Percentiles rank a stretch among this genome's conserved stretches.
These are phyloP conservation scores for Agrochola macilenta DNA, from an alignment of 2,888 invertebrate species.

Conservation along the genomic window DNA sequence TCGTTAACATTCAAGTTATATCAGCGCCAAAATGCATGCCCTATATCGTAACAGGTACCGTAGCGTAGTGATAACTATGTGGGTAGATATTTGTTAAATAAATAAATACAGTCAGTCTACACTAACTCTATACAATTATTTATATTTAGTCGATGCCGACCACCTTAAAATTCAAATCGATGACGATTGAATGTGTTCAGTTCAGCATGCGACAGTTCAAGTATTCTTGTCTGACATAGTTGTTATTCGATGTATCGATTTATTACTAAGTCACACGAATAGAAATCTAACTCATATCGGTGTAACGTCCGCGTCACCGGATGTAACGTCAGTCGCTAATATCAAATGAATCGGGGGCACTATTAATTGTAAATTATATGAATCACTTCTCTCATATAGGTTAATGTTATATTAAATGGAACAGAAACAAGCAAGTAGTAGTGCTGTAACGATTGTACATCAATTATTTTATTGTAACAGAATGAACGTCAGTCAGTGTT, in stretches of 20 bases:
- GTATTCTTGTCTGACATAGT: slow-evolving; percentile 1
- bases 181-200: slow-evolving; percentile 3
- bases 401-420: slow-evolving; percentile 15
- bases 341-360: slow-evolving; percentile 7
- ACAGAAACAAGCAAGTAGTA: background rate
- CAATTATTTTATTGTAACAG: background rate
- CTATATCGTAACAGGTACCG: slow-evolving; percentile 47
- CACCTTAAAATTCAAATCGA: slow-evolving; percentile 14
- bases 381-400: slow-evolving; percentile 16
- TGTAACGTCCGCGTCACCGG: slow-evolving; percentile 36
- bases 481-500: background rate
- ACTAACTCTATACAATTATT: slow-evolving; percentile 3
- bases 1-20: slow-evolving; percentile 36
- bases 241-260: slow-evolving; percentile 28
- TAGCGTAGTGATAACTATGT: slow-evolving; percentile 24
- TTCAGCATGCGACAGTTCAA: slow-evolving; percentile 19
- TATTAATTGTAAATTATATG: slow-evolving; percentile 20
- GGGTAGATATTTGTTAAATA: slow-evolving; percentile 29
- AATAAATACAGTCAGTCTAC: slow-evolving; percentile 9
- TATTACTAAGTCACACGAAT: slow-evolving; percentile 30
- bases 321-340: slow-evolving; percentile 23
- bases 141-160: background rate
- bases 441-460: background rate
- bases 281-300: slow-evolving; percentile 44
- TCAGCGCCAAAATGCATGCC: slow-evolving; percentile 44